phyloP scores from a whole-genome alignment of 2,797 vertebrate genomes.

The Gambusia yucatana region DNA sequence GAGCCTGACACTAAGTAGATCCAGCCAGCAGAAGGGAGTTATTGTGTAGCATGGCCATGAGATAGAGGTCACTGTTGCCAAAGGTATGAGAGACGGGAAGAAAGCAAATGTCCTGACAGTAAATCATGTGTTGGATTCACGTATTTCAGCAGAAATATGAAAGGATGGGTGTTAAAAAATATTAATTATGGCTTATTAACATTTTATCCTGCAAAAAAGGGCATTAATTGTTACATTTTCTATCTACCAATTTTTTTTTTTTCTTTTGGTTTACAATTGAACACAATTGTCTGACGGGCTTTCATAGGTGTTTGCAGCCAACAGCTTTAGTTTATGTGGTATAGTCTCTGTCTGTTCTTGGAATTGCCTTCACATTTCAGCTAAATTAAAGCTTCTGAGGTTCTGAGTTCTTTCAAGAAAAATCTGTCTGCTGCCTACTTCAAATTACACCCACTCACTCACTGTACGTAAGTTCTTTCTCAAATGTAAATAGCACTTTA shows the following conservation, averaged over 20 bases:
- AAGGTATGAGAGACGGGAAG: slow-evolving; percentile 51
- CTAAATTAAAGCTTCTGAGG: slow-evolving; percentile 2
- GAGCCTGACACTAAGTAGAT: slow-evolving; percentile 61
- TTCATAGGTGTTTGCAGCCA: not conserved
- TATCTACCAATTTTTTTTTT: not conserved
- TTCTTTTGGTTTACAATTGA: not conserved
- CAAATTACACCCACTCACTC: not conserved
- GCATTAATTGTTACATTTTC: slow-evolving; percentile 24
- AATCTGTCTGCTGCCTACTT: not conserved
- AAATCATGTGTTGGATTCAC: slow-evolving; percentile 64
- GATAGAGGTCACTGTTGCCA: slow-evolving; percentile 69
- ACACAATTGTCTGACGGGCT: not conserved
- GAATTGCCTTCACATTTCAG: not conserved
- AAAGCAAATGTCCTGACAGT: slow-evolving; percentile 50
- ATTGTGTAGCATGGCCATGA: slow-evolving; percentile 52
- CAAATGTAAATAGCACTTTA: slow-evolving; percentile 12
- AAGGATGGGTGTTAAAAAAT: slow-evolving; percentile 45
- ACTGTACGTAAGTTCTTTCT: not conserved
- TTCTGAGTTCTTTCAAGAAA: not conserved
- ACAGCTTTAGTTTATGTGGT: not conserved
- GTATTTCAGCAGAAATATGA: slow-evolving; percentile 51
- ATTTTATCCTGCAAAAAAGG: slow-evolving; percentile 50
- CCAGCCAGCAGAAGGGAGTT: slow-evolving; percentile 54
- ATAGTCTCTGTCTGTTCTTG: not conserved
- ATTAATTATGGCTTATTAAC: slow-evolving; percentile 62